Evolutionary conservation across 2,888 invertebrate genomes (phyloP), one percentile per base, ranked within the genome.

Genomic region (Sericinus montela): DNA sequence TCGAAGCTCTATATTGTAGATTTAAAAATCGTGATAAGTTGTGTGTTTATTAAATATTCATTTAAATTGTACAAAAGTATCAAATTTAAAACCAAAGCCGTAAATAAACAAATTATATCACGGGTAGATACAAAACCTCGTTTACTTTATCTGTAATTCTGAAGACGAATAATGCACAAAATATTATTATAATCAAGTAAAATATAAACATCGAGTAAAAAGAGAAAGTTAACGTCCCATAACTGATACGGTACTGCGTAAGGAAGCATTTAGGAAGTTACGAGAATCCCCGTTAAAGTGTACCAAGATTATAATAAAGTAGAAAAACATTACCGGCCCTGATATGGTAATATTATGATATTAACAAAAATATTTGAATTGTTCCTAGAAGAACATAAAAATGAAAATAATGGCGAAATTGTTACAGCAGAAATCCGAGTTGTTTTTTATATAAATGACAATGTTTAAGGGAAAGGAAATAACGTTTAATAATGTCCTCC

Each of bases 231-330:
- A 57, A 60, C 53, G 60, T 56, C 40, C 61, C 56, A 43, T 60
- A 62, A 62, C 63, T 61, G 67, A 60, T 55, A 55, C 56, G 63
- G 52, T 58, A 64, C 62, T 58, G 61, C 59, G 62, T 67, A 64
- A 72, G 70, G 68, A 71, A 72, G 63, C 69, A 67, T 72, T 75
- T 66, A 59, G 59, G 67, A 77, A 72, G 75, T 78, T 75, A 78
- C 65, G 72, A 67, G 67, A 69, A 72, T 67, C 66, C 65, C 61
- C 64, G 60, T 69, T 70, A 67, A 70, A 68, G 38, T 38, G 14
- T 34, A 72, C 70, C 70, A 67, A 69, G 65, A 67, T 64, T 73
- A 60, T 68, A 72, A 71, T 56, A 59, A 62, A 59, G 63, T 62
- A 62, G 67, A 62, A 58, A 56, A 57, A 51, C 56, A 58, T 59